Conservation (phyloP, 2,888 invertebrate species). For the Leptopterna dolabrata region DNA sequence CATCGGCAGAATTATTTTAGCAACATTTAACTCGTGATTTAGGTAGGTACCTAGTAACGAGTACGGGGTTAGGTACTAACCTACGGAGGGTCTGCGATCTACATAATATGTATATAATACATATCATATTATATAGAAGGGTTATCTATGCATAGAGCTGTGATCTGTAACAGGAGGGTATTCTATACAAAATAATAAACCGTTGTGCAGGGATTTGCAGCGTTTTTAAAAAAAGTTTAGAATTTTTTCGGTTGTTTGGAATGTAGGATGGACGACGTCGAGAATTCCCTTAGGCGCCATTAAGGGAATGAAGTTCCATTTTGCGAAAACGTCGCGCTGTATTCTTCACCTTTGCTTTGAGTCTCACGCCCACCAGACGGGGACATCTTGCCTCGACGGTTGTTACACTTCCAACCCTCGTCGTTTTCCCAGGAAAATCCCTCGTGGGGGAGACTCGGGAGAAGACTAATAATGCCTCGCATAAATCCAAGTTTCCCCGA, state of each 20-base stretch:
- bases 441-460: background rate
- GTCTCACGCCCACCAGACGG: background rate
- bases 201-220: no score
- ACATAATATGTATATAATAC: no score
- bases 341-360: background rate
- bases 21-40: no score
- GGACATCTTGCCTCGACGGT: background rate
- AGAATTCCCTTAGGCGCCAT: background rate
- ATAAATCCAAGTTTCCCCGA: background rate
- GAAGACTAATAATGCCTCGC: background rate
- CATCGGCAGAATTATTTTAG: no score
- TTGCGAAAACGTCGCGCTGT: background rate
- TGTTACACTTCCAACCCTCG: background rate
- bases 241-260: background rate
- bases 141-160: no score
- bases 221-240: no score
- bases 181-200: no score
- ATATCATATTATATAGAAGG: no score
- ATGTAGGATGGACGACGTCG: background rate
- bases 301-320: background rate
- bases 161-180: no score
- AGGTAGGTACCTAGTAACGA: no score
- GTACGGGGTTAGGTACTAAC: no score
- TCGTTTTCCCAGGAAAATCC: background rate
- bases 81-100: no score